Conservation (phyloP, 2,113 vertebrate species). For the Dinomys branickii region DNA sequence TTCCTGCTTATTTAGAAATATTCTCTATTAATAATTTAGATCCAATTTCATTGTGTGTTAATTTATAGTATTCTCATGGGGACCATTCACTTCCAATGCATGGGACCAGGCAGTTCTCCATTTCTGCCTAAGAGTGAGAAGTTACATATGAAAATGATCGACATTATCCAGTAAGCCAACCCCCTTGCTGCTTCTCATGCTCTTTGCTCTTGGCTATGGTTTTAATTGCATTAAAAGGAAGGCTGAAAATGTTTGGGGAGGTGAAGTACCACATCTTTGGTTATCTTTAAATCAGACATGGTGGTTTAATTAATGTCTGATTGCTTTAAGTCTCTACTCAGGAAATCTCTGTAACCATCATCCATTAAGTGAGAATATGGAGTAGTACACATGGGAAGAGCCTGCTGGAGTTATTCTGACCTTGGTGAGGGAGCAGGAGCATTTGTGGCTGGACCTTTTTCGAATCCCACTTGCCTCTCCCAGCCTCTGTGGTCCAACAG, state of each 20-base stretch:
- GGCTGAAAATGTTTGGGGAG: constrained; percentile 67
- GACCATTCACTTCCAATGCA: constrained; percentile 23
- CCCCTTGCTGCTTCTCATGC: constrained; percentile 59
- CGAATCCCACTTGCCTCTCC: neutral
- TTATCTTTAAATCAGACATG: constrained; percentile 77
- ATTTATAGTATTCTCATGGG: constrained; percentile 73
- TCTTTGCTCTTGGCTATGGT: constrained; percentile 69
- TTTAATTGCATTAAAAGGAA: constrained; percentile 77
- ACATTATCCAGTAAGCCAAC: constrained; percentile 58
- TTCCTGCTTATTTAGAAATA: constrained; percentile 84
- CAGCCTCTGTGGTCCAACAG: neutral
- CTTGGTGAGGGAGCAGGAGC: neutral
- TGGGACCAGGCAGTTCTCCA: constrained; percentile 62
- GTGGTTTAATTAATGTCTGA: constrained; percentile 74
- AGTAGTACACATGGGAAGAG: rapidly evolving
- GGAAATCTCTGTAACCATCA: constrained; percentile 65
- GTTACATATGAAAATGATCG: constrained; percentile 58
- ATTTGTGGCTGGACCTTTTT: neutral
- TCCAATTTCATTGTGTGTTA: constrained; percentile 85
- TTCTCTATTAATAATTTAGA: constrained; percentile 86
- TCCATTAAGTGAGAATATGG: neutral
- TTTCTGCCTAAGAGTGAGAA: constrained; percentile 62
- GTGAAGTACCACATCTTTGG: constrained; percentile 61
- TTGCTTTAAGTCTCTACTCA: constrained; percentile 51
- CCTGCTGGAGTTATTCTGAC: neutral